Conservation (phyloP, 2,113 vertebrate species). For the Pipra filicauda region DNA sequence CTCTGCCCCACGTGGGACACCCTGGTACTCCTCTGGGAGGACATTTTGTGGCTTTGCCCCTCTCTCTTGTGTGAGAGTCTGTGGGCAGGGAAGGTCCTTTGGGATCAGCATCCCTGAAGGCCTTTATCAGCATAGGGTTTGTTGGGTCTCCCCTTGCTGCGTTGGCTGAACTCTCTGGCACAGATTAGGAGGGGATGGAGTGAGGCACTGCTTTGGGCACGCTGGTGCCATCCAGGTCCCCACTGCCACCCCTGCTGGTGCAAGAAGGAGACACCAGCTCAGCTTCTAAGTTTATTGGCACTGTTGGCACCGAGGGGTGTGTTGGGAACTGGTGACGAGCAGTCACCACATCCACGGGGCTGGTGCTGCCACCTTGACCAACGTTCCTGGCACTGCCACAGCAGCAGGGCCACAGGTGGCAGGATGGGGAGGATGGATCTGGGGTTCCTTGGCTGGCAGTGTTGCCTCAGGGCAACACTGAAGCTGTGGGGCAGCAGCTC, state of each 20-base stretch:
- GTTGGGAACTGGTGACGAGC: not conserved
- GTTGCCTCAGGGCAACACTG: not conserved
- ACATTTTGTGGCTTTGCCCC: not conserved
- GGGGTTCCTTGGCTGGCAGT: not conserved
- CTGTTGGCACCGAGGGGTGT: not conserved
- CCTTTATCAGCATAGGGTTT: not conserved
- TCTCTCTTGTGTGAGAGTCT: rapidly evolving
- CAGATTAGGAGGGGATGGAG: rapidly evolving
- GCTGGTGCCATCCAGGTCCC: not conserved
- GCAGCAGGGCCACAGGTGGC: rapidly evolving
- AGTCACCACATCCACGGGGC: not conserved
- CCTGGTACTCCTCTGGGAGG: not conserved
- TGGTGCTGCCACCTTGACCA: not conserved
- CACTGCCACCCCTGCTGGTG: rapidly evolving
- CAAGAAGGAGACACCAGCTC: not conserved
- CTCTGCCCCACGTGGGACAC: not conserved
- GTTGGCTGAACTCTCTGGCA: not conserved
- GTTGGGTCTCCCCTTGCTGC: not conserved
- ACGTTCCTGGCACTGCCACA: not conserved
- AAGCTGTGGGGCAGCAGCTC: not conserved
- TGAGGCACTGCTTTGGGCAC: not conserved
- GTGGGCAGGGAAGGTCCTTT: not conserved
- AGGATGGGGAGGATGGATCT: not conserved
- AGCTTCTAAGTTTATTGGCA: not conserved
- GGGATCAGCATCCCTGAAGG: not conserved